Percentiles rank a stretch among this genome's conserved stretches.
phyloP scores from a whole-genome alignment of 37 sponge, comb jelly and placozoan genomes.

The Aplysina aerophoba region DNA sequence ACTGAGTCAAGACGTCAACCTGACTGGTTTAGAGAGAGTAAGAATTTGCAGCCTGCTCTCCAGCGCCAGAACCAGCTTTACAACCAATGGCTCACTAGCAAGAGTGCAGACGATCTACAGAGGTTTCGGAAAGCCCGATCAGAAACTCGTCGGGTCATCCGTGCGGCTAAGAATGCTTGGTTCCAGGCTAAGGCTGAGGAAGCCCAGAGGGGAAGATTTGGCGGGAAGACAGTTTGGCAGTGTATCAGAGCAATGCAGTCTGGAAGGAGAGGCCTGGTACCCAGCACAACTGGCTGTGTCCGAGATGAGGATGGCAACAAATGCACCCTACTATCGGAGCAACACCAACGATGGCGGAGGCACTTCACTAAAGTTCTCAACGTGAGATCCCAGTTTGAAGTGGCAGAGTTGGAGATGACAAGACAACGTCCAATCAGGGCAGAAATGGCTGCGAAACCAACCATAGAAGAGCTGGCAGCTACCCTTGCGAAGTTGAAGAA shows the following conservation, averaged over 20 bases:
- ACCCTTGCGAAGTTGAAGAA: neutral
- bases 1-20: neutral
- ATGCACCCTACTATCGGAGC: constrained; percentile 2
- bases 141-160: constrained; percentile 7
- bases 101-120: neutral
- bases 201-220: constrained; percentile 31
- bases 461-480: constrained; percentile 3
- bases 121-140: neutral
- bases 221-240: constrained; percentile 24
- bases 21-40: constrained; percentile 22
- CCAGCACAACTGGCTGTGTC: neutral
- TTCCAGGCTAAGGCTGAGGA: constrained; percentile 31
- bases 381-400: constrained; percentile 4
- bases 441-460: neutral
- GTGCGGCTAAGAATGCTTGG: constrained; percentile 14
- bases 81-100: neutral
- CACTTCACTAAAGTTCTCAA: constrained; percentile 25
- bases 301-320: constrained; percentile 29
- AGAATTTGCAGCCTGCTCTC: too few relatives aligned
- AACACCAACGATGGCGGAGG: constrained; percentile 31
- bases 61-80: constrained; percentile 17
- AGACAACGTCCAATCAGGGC: constrained; percentile 22
- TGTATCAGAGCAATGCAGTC: constrained; percentile 41
- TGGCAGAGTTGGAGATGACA: neutral
- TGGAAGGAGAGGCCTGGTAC: constrained; percentile 44